Percentiles rank a stretch among this genome's conserved stretches.
phyloP scores from a whole-genome alignment of 2,888 invertebrate genomes.

The Drosophila atroscutellata region DNA sequence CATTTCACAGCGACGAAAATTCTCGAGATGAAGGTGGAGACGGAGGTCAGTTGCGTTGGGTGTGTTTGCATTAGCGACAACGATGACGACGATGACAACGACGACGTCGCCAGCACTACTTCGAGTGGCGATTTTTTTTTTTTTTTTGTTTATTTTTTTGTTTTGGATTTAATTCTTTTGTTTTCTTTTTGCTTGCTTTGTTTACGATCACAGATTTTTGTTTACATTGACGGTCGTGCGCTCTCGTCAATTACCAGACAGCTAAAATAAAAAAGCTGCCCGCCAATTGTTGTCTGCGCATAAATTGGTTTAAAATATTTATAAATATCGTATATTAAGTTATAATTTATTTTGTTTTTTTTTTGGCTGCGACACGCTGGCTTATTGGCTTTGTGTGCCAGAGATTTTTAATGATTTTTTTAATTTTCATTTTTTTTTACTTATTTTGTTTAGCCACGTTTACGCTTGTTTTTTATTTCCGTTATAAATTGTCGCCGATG shows the following conservation, averaged over 20 bases:
- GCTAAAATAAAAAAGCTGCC: slow-evolving; percentile 2
- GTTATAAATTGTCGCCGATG: slow-evolving; percentile 6
- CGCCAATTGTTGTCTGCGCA: slow-evolving; percentile 3
- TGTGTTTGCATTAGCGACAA: slow-evolving; percentile 47
- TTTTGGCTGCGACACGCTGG: slow-evolving; percentile 17
- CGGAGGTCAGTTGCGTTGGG: slow-evolving; percentile 55
- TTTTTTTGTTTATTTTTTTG: slow-evolving; percentile 4
- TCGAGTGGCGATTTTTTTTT: slow-evolving; percentile 3
- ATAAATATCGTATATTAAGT: slow-evolving; percentile 43
- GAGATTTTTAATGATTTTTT: slow-evolving; percentile 27
- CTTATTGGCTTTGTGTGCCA: slow-evolving; percentile 20
- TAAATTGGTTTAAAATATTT: slow-evolving; percentile 41
- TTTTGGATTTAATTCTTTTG: slow-evolving; percentile 21
- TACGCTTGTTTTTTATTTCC: not conserved
- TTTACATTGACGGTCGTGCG: slow-evolving; percentile 57
- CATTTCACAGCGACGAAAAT: slow-evolving; percentile 24
- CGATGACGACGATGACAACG: not conserved
- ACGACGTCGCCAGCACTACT: slow-evolving; percentile 41
- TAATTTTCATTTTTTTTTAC: slow-evolving; percentile 9
- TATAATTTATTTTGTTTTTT: slow-evolving; percentile 28
- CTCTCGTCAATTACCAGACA: slow-evolving; percentile 44
- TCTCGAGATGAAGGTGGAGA: slow-evolving; percentile 41
- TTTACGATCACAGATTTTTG: slow-evolving; percentile 45
- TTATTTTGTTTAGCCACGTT: slow-evolving; percentile 9
- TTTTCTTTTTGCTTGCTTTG: slow-evolving; percentile 30